Percentiles rank a stretch among this genome's conserved stretches.
Conservation (phyloP, 2,888 invertebrate genomes). For the Candidula unifasciata region DNA sequence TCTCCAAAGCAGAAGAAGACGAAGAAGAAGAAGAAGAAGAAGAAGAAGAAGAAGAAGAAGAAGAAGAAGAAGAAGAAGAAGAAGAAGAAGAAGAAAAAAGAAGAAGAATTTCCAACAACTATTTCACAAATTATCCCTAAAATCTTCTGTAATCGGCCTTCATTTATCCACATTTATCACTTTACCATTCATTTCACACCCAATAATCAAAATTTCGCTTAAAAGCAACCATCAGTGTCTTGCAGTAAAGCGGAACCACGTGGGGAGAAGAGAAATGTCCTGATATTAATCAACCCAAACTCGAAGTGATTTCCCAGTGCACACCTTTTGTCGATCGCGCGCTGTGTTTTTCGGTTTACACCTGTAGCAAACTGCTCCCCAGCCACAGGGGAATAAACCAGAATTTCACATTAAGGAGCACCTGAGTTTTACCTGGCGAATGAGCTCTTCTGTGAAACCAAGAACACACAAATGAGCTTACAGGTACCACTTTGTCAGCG, state of each 20-base stretch:
- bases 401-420: not conserved
- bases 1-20: too few species aligned
- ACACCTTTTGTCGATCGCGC: constrained; percentile 33
- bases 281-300: constrained; percentile 27
- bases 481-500: not conserved
- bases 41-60: not conserved
- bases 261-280: constrained; percentile 17
- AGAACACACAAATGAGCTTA: not conserved
- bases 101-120: not conserved
- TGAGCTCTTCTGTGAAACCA: not conserved
- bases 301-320: constrained; percentile 16
- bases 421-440: constrained; percentile 4
- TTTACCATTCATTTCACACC: not conserved
- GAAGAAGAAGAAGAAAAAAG: not conserved
- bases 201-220: not conserved
- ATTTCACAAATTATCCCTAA: not conserved
- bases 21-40: constrained; percentile 1
- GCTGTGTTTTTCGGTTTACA: constrained; percentile 23
- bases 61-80: not conserved
- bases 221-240: not conserved
- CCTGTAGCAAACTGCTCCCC: constrained; percentile 13
- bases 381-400: constrained; percentile 24
- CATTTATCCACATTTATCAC: not conserved
- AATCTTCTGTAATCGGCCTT: not conserved
- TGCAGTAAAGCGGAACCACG: constrained; percentile 5